Conservation (phyloP, 1,140 invertebrate genomes). For the Drosophila ficusphila region DNA sequence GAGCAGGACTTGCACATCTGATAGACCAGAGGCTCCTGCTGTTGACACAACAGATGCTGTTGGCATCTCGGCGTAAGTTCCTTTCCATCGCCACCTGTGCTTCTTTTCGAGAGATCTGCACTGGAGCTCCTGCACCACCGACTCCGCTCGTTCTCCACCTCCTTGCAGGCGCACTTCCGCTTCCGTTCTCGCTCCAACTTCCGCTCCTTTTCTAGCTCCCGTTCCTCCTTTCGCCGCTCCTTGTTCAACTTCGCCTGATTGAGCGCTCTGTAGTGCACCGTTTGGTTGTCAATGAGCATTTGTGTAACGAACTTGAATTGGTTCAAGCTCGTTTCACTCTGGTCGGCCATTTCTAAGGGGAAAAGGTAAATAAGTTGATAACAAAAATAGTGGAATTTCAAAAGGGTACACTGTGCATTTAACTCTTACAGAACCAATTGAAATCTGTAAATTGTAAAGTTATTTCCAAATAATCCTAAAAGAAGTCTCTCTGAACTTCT, state of each 20-base stretch:
- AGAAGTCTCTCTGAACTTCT: too few species aligned
- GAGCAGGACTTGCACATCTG: slow-evolving; percentile 3
- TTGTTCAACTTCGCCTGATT: slow-evolving; percentile 13
- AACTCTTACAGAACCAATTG: too few species aligned
- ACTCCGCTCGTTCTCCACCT: not conserved
- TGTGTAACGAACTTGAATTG: slow-evolving; percentile 70
- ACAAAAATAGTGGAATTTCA: too few species aligned
- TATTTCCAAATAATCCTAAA: too few species aligned
- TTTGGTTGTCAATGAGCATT: slow-evolving; percentile 70
- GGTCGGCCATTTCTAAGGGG: slow-evolving; percentile 44
- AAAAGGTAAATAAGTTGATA: too few species aligned
- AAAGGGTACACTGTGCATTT: too few species aligned
- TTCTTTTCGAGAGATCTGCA: not conserved
- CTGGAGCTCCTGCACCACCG: not conserved
- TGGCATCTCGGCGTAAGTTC: not conserved
- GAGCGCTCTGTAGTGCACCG: slow-evolving; percentile 38
- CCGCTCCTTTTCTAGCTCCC: not conserved
- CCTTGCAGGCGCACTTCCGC: not conserved
- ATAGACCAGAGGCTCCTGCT: slow-evolving; percentile 31
- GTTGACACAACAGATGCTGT: slow-evolving; percentile 54
- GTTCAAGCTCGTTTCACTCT: slow-evolving; percentile 58
- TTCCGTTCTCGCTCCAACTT: slow-evolving; percentile 1
- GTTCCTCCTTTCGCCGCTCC: slow-evolving; percentile 3
- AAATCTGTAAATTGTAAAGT: too few species aligned
- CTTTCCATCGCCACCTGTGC: not conserved